Evolutionary conservation across 2,113 vertebrate genomes (phyloP).

Genomic region (Chaenocephalus aceratus): DNA sequence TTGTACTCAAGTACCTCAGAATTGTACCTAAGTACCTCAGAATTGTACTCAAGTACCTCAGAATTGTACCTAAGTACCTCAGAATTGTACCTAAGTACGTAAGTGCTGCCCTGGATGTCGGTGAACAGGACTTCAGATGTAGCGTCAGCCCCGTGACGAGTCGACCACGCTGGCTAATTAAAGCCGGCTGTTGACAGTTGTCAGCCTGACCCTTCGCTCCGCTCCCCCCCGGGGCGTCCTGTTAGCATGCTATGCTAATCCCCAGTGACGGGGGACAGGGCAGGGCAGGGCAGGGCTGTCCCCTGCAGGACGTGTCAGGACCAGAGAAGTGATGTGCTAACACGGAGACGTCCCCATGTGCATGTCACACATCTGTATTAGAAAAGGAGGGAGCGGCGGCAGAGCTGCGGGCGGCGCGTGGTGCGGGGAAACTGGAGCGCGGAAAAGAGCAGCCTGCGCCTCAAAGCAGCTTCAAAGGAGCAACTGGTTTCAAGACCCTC

Average conservation of each 20-base stretch:
- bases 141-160: slow-evolving; percentile 35
- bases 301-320: slow-evolving; percentile 80
- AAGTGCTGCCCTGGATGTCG: background rate
- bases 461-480: slow-evolving; percentile 69
- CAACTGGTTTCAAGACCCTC: slow-evolving; percentile 66
- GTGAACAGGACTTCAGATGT: slow-evolving; percentile 27
- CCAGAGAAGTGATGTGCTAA: slow-evolving; percentile 80
- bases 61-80: too few relatives aligned
- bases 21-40: too few relatives aligned
- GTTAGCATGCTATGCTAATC: slow-evolving; percentile 84
- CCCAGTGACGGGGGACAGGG: slow-evolving; percentile 80
- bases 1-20: too few relatives aligned
- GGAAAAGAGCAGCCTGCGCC: slow-evolving; percentile 76
- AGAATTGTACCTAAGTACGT: too few relatives aligned
- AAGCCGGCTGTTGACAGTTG: slow-evolving; percentile 79
- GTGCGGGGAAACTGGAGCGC: slow-evolving; percentile 66
- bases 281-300: slow-evolving; percentile 71
- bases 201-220: slow-evolving; percentile 68
- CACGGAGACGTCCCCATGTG: slow-evolving; percentile 75
- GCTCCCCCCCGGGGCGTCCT: slow-evolving; percentile 65
- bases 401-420: slow-evolving; percentile 71
- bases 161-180: slow-evolving; percentile 69
- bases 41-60: too few relatives aligned
- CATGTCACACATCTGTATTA: slow-evolving; percentile 83
- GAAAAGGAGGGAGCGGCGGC: slow-evolving; percentile 76